Conservation (phyloP, 2,888 invertebrate species). For the Acanthosepion lycidas region DNA sequence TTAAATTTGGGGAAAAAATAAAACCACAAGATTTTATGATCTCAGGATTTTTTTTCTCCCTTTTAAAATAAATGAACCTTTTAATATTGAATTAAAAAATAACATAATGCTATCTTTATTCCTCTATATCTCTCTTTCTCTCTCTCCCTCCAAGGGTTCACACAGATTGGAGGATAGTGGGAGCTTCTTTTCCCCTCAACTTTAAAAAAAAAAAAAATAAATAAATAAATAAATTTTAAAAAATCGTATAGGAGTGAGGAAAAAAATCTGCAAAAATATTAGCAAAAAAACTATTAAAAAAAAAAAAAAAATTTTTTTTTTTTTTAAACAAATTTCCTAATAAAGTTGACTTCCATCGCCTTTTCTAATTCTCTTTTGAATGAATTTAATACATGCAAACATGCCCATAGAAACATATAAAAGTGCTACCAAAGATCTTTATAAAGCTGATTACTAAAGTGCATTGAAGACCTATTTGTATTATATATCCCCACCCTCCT, state of each 20-base stretch:
- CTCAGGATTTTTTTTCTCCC: not conserved
- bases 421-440: conserved; percentile 33
- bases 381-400: not conserved
- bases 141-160: not conserved
- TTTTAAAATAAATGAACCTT: not conserved
- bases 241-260: not conserved
- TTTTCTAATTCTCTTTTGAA: not conserved
- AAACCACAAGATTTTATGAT: too few species aligned
- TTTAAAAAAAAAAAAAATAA: not conserved
- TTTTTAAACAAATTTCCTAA: not conserved
- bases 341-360: not conserved
- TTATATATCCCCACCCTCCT: not conserved
- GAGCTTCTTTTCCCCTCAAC: not conserved
- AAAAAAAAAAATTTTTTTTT: too few species aligned
- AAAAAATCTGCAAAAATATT: not conserved
- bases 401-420: not conserved
- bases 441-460: not conserved
- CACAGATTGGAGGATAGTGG: not conserved
- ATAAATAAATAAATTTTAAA: not conserved
- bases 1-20: not conserved
- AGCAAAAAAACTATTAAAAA: not conserved
- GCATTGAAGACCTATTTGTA: not conserved
- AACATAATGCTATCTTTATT: not conserved
- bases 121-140: not conserved
- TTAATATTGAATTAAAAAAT: not conserved